Evolutionary conservation across 2,113 vertebrate species (phyloP), one percentile per base, ranked within the genome.

Genomic region (Conger conger): DNA sequence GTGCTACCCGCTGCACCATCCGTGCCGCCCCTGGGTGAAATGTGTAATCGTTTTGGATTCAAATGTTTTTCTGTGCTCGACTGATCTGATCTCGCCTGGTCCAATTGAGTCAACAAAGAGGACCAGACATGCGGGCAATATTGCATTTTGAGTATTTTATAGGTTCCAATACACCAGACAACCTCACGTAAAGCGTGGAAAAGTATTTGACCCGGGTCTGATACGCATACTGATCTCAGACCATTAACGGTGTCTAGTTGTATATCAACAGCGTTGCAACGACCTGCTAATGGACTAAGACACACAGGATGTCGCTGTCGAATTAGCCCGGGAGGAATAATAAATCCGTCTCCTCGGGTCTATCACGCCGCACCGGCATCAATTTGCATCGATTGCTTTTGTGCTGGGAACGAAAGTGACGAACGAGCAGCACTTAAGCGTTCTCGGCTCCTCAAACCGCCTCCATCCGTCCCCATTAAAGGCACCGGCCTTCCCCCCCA

Each of bases 401-500:
- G 78, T 6, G 45, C 87, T 90, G 88, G 89, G 93, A 91, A 94
- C 93, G 87, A 54, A 93, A 92, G 86, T 63, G 91, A 92, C 91
- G 91, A 89, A 84, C 87, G 88, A 93, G 87, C 87, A 57, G 35
- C 3, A 36, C 30, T 88, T 88, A 92, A n/a, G 91, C 83, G 79
- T 84, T 91, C 85, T 86, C 88, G 90, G 89, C 40, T 79, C 53
- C 15, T 27, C 27, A 27, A n/a, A 27, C 38, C 40, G 82, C 27
- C 57, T 63, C 57, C 57, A 63, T 63, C 57, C 27, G 20, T 63
- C 23, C 37, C 23, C 79, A 38, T 80, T 42, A 42, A n/a, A 80
- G 27, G 15, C n/a, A 8, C 3, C 7, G 45, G 8, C 45, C 40
- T 42, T 42, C 40, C 40, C 40, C 40, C 40, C 4, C 40, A 4